Evolutionary conservation across 2,888 invertebrate genomes (phyloP).

Genomic region (Plemyria rubiginata): DNA sequence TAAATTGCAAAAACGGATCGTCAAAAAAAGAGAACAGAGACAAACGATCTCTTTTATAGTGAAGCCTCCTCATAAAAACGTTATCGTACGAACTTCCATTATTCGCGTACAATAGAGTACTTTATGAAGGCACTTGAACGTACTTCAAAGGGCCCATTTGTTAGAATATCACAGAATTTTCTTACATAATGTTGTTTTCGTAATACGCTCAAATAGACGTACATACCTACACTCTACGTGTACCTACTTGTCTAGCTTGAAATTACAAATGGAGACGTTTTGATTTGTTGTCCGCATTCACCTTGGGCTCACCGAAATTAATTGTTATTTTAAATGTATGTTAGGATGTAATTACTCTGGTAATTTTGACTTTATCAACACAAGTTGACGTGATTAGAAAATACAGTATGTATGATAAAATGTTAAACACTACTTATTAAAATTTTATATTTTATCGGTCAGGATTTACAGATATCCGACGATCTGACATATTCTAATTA

Average conservation of each 20-base stretch:
- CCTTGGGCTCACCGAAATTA: slow-evolving; percentile 22
- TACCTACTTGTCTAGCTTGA: slow-evolving; percentile 12
- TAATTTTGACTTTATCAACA: background rate
- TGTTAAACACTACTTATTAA: no score
- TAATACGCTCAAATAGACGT: slow-evolving; percentile 10
- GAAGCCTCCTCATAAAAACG: slow-evolving; percentile 31
- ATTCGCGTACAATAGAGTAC: slow-evolving; percentile 29
- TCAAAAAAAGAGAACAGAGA: slow-evolving; percentile 25
- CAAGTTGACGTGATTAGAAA: background rate
- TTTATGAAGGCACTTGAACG: slow-evolving; percentile 30
- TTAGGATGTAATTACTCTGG: background rate
- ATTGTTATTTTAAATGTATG: slow-evolving; percentile 29
- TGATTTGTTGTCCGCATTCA: slow-evolving; percentile 24
- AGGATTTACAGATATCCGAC: no score
- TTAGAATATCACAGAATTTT: slow-evolving; percentile 33
- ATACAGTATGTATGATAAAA: no score
- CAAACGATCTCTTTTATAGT: slow-evolving; percentile 31
- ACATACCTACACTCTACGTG: background rate
- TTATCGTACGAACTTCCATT: slow-evolving; percentile 34
- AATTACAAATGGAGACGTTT: slow-evolving; percentile 26
- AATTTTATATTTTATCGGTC: no score
- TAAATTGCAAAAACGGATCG: slow-evolving; percentile 17
- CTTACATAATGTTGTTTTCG: slow-evolving; percentile 22
- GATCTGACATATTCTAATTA: no score
- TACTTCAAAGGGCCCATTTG: slow-evolving; percentile 27